Evolutionary conservation across 1,140 invertebrate genomes (phyloP).

Genomic region (Bombus huntii): DNA sequence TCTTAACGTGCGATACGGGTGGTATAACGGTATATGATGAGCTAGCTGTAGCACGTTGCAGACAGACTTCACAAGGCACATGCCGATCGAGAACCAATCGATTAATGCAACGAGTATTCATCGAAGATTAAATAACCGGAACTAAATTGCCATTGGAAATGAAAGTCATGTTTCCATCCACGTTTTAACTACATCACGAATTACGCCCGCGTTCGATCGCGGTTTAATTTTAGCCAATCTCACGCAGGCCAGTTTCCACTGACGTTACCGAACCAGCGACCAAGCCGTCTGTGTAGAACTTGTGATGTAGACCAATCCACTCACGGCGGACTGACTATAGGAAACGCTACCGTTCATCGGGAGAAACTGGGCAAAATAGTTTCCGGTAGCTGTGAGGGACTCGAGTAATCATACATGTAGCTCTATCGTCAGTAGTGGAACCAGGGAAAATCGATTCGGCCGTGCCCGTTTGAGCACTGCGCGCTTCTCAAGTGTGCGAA

Average conservation of each 20-base stretch:
- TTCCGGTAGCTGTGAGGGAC: constrained; percentile 18
- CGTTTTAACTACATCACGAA: constrained; percentile 6
- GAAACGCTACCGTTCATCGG: background rate
- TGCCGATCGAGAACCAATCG: constrained; percentile 34
- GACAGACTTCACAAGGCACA: constrained; percentile 29
- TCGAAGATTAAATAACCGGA: constrained; percentile 17
- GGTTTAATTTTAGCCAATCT: constrained; percentile 39
- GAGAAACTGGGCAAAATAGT: constrained; percentile 23
- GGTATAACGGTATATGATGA: constrained; percentile 68
- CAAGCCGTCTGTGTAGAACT: background rate
- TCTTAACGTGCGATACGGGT: constrained; percentile 58
- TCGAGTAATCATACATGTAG: constrained; percentile 47
- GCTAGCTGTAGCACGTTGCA: constrained; percentile 39
- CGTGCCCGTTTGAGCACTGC: constrained; percentile 67
- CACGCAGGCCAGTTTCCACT: constrained; percentile 10
- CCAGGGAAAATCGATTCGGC: constrained; percentile 68
- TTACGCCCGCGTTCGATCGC: background rate
- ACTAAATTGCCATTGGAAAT: background rate
- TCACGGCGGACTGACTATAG: background rate
- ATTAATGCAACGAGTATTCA: background rate
- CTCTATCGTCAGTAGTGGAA: constrained; percentile 52
- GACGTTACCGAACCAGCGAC: constrained; percentile 5
- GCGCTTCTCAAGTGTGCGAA: constrained; percentile 55
- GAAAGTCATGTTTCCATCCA: background rate
- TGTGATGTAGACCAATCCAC: background rate